These are phyloP conservation scores for Halisarca cf. caerulea DNA, from an alignment of 37 sponge, comb jelly and placozoan species.

Conservation along the genomic window DNA sequence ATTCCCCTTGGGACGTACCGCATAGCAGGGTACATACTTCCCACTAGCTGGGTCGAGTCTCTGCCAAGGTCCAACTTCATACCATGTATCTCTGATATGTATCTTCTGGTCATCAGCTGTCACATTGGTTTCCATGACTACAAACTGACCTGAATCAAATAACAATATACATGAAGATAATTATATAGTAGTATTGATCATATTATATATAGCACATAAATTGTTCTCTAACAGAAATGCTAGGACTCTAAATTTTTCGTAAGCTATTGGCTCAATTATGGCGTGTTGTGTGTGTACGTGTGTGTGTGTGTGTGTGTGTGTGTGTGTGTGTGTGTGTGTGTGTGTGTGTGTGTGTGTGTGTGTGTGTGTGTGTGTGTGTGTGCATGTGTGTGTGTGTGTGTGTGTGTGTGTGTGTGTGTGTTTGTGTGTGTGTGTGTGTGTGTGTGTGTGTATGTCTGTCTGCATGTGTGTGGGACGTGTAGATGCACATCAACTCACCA, in stretches of 20 bases:
- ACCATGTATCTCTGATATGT: neutral
- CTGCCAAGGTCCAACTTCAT: neutral
- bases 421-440: neutral
- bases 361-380: neutral
- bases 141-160: too few relatives aligned
- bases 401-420: neutral
- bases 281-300: too few relatives aligned
- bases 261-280: too few relatives aligned
- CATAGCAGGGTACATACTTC: neutral
- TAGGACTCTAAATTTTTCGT: too few relatives aligned
- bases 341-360: neutral
- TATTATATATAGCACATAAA: too few relatives aligned
- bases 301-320: too few relatives aligned
- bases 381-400: neutral
- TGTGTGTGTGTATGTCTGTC: neutral
- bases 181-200: too few relatives aligned
- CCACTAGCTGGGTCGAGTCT: neutral
- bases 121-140: too few relatives aligned
- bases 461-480: neutral
- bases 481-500: neutral
- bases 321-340: too few relatives aligned
- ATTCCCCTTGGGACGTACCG: neutral
- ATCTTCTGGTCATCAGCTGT: neutral
- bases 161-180: too few relatives aligned
- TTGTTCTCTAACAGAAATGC: too few relatives aligned